phyloP scores from a whole-genome alignment of 2,797 vertebrate species.

The Poecilia velifera region DNA sequence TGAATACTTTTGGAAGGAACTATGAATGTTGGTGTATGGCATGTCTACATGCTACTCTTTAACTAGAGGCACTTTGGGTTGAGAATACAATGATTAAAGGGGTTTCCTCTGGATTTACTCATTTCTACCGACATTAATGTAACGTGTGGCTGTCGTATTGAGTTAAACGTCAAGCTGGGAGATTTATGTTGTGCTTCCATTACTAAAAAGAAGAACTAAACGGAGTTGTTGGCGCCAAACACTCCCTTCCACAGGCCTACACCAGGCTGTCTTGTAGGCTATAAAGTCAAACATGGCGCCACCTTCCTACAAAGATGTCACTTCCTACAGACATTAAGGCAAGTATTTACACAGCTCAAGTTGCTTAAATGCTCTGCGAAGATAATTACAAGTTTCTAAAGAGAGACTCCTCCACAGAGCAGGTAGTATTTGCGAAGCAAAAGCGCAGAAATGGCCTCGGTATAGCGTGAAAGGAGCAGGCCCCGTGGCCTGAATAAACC shows the following conservation, averaged over 20 bases:
- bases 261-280: conserved; percentile 21
- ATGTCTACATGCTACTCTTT: not conserved
- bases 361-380: fast-evolving
- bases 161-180: no score
- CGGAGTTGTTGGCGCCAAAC: conserved; percentile 82
- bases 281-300: conserved; percentile 79
- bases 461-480: conserved; percentile 47
- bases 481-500: conserved; percentile 72
- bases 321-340: conserved; percentile 60
- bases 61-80: not conserved
- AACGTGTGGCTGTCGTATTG: not conserved
- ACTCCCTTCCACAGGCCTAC: conserved; percentile 35
- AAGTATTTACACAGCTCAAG: not conserved
- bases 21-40: not conserved
- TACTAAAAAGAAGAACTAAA: not conserved
- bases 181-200: not conserved
- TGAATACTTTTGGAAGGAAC: not conserved
- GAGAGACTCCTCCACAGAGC: fast-evolving
- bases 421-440: fast-evolving
- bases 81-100: not conserved
- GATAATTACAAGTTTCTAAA: fast-evolving
- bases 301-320: conserved; percentile 66
- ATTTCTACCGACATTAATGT: no score
- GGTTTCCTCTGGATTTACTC: not conserved
- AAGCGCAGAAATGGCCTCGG: not conserved